Evolutionary conservation across 2,113 vertebrate species (phyloP), one percentile per base, ranked within the genome.

Genomic region (Corythornis cristatus): DNA sequence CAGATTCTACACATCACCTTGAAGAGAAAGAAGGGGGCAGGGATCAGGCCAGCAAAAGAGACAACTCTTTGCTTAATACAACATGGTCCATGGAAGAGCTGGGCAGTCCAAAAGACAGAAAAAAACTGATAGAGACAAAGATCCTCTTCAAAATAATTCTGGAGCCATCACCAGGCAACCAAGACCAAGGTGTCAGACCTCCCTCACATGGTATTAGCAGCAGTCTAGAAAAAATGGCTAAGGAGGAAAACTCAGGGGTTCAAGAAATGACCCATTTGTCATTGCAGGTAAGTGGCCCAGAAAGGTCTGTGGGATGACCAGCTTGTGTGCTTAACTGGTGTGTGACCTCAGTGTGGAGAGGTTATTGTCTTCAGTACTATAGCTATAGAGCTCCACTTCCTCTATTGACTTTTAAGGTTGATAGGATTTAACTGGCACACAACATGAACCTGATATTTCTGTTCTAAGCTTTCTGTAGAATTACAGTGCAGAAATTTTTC

Each of bases 41-140:
- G 21, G 62, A 31, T 62, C 48, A 64, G 51, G 37, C 31, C 40
- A 65, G 11, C 23, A 68, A 66, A 66, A 28, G 10, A 28, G 83
- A 26, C 17, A 20, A 23, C 56, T 67, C 21, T 3, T 61, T 70
- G 3, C 2, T 65, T 29, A 77, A 62, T 28, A 5, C 18, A 22
- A 22, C 51, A 20, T 28, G 8, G 12, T 28, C 61, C 66, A 4
- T 15, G 21, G 31, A 84, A 45, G 48, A 22, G 25, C 57, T 87
- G 33, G 51, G 5, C 81, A 95, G 77, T 56, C 48, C 64, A 31
- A 77, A 81, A 56, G 97, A 97, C 77, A 96, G 96, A 43, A 96
- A 64, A 53, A 95, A 81, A 43, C 85, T 97, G 85, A 97, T 97
- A 20, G 88, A 98, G 86, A 97, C 93, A 56, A 93, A 96, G 58